A percentile compares a stretch with the other conserved stretches of the same genome.
These are phyloP conservation scores for Castor canadensis DNA, from an alignment of 2,113 vertebrate species.

Conservation along the genomic window DNA sequence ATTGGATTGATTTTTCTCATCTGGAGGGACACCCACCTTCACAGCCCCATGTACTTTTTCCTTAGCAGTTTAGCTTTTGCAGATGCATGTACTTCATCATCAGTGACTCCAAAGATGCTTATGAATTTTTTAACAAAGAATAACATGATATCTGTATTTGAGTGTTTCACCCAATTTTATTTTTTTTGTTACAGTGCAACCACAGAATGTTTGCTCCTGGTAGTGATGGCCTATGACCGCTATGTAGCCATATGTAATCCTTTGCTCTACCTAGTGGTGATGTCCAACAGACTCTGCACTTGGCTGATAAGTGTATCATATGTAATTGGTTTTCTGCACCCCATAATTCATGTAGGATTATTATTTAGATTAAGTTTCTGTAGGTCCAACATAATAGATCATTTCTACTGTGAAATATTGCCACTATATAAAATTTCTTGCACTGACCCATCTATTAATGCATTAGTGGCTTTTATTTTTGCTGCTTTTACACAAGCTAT, in stretches of 20 bases:
- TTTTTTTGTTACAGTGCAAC: conserved; percentile 59
- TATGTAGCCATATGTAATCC: conserved; percentile 67
- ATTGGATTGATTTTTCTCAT: conserved; percentile 49
- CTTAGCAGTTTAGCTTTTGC: conserved; percentile 51
- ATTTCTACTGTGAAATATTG: conserved; percentile 73
- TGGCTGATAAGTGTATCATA: conserved; percentile 39
- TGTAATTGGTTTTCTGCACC: conserved; percentile 51
- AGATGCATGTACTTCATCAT: conserved; percentile 55
- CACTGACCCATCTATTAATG: conserved; percentile 56
- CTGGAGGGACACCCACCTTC: conserved; percentile 38
- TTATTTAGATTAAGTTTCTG: conserved; percentile 63
- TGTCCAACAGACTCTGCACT: conserved; percentile 55
- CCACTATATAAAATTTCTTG: conserved; percentile 64
- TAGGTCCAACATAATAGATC: conserved; percentile 52
- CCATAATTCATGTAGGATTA: conserved; percentile 48
- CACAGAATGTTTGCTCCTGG: conserved; percentile 65
- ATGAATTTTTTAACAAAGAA: background rate
- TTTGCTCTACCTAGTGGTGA: conserved; percentile 52
- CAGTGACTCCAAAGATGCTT: conserved; percentile 54
- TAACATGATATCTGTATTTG: background rate
- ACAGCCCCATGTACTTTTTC: conserved; percentile 42
- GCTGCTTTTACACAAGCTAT: conserved; percentile 14
- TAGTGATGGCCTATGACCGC: conserved; percentile 66
- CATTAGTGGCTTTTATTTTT: conserved; percentile 45
- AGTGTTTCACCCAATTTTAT: conserved; percentile 57